phyloP scores from a whole-genome alignment of 2,888 invertebrate species.

The Brachypalpus laphriformis region DNA sequence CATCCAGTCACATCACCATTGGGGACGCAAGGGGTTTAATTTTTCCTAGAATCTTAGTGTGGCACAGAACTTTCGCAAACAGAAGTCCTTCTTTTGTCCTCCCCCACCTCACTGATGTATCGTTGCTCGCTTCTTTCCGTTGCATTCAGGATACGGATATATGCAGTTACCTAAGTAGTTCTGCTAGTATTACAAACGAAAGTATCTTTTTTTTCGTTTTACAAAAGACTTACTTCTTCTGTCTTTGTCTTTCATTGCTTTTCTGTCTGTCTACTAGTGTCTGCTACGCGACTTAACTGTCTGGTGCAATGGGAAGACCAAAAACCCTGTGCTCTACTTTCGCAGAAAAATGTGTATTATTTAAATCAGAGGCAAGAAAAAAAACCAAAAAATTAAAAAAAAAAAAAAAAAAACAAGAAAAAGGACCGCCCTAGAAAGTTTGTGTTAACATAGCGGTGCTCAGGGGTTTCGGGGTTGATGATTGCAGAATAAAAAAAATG shows the following conservation, averaged over 20 bases:
- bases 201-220: constrained; percentile 54
- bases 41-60: constrained; percentile 57
- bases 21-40: constrained; percentile 28
- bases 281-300: constrained; percentile 64
- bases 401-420: constrained; percentile 5
- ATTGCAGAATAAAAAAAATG: constrained; percentile 36
- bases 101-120: constrained; percentile 25
- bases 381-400: no score
- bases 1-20: constrained; percentile 41
- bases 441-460: constrained; percentile 10
- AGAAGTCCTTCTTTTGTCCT: constrained; percentile 70
- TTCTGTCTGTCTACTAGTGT: constrained; percentile 64
- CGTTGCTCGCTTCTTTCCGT: constrained; percentile 3
- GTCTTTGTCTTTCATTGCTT: constrained; percentile 60
- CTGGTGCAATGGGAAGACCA: constrained; percentile 55
- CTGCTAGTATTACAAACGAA: constrained; percentile 64
- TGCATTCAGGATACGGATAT: constrained; percentile 53
- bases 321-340: constrained; percentile 61
- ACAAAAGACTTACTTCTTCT: constrained; percentile 59
- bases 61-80: constrained; percentile 68
- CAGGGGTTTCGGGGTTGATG: constrained; percentile 30
- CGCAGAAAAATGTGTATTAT: constrained; percentile 60
- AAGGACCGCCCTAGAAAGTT: constrained; percentile 25
- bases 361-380: constrained; percentile 58
- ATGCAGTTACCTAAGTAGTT: constrained; percentile 69